A percentile compares a stretch with the other conserved stretches of the same genome.
Conservation (phyloP, 2,113 vertebrate genomes). For the Zosterops japonicus region DNA sequence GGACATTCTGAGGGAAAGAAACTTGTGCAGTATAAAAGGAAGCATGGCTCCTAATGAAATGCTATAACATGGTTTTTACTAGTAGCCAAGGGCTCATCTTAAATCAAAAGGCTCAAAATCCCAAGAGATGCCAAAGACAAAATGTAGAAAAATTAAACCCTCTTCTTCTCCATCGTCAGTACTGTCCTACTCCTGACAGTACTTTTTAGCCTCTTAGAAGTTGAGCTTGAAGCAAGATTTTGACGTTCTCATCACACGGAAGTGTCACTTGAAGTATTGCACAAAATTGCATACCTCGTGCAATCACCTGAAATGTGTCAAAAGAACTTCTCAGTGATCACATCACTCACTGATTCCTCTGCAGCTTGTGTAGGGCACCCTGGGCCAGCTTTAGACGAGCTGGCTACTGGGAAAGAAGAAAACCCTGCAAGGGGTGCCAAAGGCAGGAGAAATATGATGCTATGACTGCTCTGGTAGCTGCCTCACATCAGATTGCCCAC, state of each 20-base stretch:
- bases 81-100: background rate
- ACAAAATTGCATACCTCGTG: background rate
- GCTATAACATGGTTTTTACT: background rate
- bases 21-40: background rate
- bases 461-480: background rate
- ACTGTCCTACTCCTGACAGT: background rate
- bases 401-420: background rate
- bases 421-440: background rate
- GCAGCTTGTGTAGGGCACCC: background rate
- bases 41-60: background rate
- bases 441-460: background rate
- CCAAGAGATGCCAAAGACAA: background rate
- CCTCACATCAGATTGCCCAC: background rate
- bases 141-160: background rate
- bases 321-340: background rate
- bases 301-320: background rate
- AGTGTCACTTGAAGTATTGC: background rate
- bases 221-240: background rate
- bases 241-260: background rate
- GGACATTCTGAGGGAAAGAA: background rate
- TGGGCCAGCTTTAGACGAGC: background rate
- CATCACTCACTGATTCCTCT: rapidly evolving
- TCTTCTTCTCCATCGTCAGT: background rate
- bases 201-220: background rate
- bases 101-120: background rate